A percentile compares a stretch with the other conserved stretches of the same genome.
Conservation (phyloP, 53 echinoderm and acorn worm genomes). For the Crossaster papposus region DNA sequence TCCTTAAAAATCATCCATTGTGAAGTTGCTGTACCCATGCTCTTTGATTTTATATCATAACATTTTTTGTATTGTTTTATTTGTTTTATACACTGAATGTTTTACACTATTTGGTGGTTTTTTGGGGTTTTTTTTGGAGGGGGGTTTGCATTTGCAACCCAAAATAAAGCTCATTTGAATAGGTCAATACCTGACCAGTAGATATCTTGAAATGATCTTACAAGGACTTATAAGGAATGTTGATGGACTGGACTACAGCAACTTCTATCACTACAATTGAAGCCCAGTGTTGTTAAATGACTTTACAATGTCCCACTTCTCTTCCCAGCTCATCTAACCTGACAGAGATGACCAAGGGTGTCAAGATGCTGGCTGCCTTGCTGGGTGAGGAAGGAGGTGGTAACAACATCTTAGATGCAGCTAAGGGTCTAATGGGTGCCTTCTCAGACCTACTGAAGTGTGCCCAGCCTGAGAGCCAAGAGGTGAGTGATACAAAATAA, state of each 20-base stretch:
- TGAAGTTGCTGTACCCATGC: no score
- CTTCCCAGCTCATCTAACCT: conserved; percentile 86
- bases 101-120: no score
- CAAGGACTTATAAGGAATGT: not conserved
- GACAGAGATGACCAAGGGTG: conserved; percentile 93
- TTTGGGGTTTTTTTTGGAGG: no score
- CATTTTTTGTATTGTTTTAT: no score
- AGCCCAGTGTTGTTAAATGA: not conserved
- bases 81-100: no score
- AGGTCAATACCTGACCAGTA: no score
- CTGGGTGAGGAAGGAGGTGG: conserved; percentile 83
- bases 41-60: no score
- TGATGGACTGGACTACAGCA: not conserved
- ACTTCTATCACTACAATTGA: not conserved
- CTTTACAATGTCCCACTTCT: not conserved
- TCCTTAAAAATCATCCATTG: not conserved
- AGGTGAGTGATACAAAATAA: conserved; percentile 53
- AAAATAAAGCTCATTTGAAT: no score
- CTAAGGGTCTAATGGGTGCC: conserved; percentile 84
- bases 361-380: conserved; percentile 89
- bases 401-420: conserved; percentile 83
- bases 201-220: no score
- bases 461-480: conserved; percentile 85
- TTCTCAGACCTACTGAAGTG: conserved; percentile 92
- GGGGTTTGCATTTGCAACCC: no score